phyloP scores from a whole-genome alignment of 1,140 invertebrate genomes.

The Cecropterus lyciades region DNA sequence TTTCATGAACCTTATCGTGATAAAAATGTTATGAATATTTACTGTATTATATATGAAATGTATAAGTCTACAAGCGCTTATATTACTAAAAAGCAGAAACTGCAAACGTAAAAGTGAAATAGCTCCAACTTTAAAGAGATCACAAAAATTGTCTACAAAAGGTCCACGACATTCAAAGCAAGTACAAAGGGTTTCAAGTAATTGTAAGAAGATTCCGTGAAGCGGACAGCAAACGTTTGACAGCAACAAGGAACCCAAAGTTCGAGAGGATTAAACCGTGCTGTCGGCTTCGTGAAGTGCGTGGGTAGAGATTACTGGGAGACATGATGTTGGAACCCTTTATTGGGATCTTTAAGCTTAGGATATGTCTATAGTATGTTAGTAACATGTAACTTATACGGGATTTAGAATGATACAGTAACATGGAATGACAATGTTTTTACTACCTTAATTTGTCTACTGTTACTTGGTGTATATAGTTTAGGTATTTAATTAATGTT shows the following conservation, averaged over 20 bases:
- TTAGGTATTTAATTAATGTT: too few relatives aligned
- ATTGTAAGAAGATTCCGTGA: constrained; percentile 28
- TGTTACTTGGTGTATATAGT: too few relatives aligned
- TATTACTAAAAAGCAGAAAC: too few relatives aligned
- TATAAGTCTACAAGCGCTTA: too few relatives aligned
- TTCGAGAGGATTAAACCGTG: constrained; percentile 23
- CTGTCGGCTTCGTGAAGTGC: constrained; percentile 25
- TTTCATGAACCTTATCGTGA: too few relatives aligned
- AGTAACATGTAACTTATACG: too few relatives aligned
- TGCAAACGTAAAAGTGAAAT: not conserved
- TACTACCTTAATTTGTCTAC: too few relatives aligned
- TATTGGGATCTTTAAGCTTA: constrained; percentile 14
- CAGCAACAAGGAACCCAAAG: constrained; percentile 15
- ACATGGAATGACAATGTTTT: too few relatives aligned
- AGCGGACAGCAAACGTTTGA: constrained; percentile 26
- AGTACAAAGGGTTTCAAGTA: constrained; percentile 19
- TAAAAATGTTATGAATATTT: too few relatives aligned
- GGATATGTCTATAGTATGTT: too few relatives aligned
- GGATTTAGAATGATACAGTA: too few relatives aligned
- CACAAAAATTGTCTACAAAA: not conserved
- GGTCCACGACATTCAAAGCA: not conserved
- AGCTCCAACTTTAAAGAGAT: constrained; percentile 4
- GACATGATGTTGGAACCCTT: constrained; percentile 20
- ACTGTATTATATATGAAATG: too few relatives aligned
- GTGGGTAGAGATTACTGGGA: constrained; percentile 23